Evolutionary conservation across 2,888 invertebrate species (phyloP).

Genomic region (Yponomeuta sedellus): DNA sequence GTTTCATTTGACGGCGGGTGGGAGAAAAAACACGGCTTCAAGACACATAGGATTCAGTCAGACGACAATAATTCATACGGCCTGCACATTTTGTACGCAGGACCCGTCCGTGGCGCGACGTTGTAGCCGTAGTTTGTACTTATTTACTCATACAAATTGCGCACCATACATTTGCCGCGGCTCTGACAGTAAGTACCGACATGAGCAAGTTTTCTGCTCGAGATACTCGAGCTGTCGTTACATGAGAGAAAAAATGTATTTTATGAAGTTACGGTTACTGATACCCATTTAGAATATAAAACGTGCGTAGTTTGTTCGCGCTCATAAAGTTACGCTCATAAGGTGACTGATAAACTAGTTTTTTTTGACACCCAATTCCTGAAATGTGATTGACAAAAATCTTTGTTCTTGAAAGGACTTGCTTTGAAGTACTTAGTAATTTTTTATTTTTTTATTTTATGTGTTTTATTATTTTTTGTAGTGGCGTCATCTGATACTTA

Average conservation of each 20-base stretch:
- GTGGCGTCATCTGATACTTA: no score
- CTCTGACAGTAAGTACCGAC: constrained; percentile 19
- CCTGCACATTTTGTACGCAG: constrained; percentile 62
- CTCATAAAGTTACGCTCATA: background rate
- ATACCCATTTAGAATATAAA: background rate
- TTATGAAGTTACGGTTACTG: constrained; percentile 3
- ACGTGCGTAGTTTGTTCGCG: background rate
- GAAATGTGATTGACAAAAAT: no score
- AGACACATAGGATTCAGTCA: constrained; percentile 53
- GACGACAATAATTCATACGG: constrained; percentile 59
- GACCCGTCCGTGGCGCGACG: constrained; percentile 42
- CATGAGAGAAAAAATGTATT: constrained; percentile 14
- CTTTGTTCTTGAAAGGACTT: no score
- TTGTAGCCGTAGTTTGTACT: constrained; percentile 52
- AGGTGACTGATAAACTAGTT: no score
- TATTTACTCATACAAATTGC: constrained; percentile 48
- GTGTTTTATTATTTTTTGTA: no score
- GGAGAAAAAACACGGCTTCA: constrained; percentile 51
- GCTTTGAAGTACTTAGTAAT: no score
- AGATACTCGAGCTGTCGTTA: constrained; percentile 20
- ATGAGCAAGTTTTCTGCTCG: constrained; percentile 25
- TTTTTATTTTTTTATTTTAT: no score
- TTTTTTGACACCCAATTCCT: no score
- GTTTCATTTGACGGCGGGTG: constrained; percentile 38
- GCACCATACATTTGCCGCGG: constrained; percentile 34